A percentile compares a stretch with the other conserved stretches of the same genome.
phyloP scores from a whole-genome alignment of 2,888 invertebrate species.

The Metellina segmentata region DNA sequence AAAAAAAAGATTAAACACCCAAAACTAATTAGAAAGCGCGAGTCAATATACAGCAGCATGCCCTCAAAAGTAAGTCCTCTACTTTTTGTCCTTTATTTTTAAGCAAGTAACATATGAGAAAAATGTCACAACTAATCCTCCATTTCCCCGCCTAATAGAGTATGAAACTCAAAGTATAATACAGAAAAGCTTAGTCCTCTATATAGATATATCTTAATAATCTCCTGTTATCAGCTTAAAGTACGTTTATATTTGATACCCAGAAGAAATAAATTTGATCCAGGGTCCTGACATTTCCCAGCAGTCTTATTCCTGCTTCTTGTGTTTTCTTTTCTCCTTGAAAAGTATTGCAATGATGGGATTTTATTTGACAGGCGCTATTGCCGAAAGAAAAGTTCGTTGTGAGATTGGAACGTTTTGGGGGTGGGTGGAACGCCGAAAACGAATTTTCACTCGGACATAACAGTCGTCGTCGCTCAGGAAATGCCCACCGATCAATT shows the following conservation, averaged over 20 bases:
- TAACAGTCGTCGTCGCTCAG: slow-evolving; percentile 30
- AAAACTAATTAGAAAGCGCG: no score
- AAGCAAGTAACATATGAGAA: neutral
- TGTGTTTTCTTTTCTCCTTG: slow-evolving; percentile 16
- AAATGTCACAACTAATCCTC: slow-evolving; percentile 29
- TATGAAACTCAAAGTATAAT: slow-evolving; percentile 30
- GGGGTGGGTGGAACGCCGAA: neutral
- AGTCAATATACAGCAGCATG: no score
- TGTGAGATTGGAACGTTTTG: slow-evolving; percentile 27
- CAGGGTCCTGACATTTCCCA: slow-evolving; percentile 38
- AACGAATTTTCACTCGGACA: slow-evolving; percentile 55
- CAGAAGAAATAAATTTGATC: slow-evolving; percentile 50
- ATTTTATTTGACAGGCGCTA: slow-evolving; percentile 52
- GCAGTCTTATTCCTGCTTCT: slow-evolving; percentile 24
- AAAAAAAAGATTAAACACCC: no score
- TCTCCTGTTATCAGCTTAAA: slow-evolving; percentile 46
- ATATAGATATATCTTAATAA: slow-evolving; percentile 46
- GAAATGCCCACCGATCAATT: slow-evolving; percentile 20
- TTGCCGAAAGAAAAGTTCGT: slow-evolving; percentile 52
- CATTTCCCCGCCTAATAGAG: slow-evolving; percentile 6
- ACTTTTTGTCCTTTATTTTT: no score
- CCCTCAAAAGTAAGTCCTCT: no score
- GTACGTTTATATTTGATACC: slow-evolving; percentile 55
- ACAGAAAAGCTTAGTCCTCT: slow-evolving; percentile 18
- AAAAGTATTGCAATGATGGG: slow-evolving; percentile 53